Conservation (phyloP, 2,113 vertebrate species). For the Nyctereutes procyonoides region DNA sequence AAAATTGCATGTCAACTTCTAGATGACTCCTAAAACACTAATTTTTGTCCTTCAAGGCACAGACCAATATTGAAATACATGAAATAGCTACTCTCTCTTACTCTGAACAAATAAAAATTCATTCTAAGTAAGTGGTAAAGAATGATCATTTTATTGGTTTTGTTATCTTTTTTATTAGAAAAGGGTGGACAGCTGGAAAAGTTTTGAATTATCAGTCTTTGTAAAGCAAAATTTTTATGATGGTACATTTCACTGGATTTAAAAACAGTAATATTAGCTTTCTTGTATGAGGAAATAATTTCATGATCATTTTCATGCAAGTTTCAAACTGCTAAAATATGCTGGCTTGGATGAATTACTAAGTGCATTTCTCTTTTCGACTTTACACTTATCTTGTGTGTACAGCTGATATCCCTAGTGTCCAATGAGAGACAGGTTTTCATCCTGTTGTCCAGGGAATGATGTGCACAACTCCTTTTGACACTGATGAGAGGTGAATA, state of each 20-base stretch:
- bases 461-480: conserved; percentile 62
- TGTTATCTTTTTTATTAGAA: conserved; percentile 45
- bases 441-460: conserved; percentile 63
- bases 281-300: conserved; percentile 24
- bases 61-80: neutral
- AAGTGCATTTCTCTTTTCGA: conserved; percentile 65
- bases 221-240: conserved; percentile 21
- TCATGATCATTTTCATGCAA: conserved; percentile 41
- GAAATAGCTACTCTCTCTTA: conserved; percentile 26
- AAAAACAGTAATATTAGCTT: conserved; percentile 32
- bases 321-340: conserved; percentile 48
- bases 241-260: neutral
- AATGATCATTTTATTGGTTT: conserved; percentile 69
- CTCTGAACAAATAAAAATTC: conserved; percentile 53
- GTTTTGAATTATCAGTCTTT: conserved; percentile 40
- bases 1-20: neutral
- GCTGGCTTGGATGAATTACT: conserved; percentile 36
- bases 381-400: conserved; percentile 72
- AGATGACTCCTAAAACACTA: neutral
- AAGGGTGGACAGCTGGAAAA: conserved; percentile 5
- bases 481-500: conserved; percentile 68
- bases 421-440: conserved; percentile 69
- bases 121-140: conserved; percentile 51
- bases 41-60: neutral
- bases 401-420: conserved; percentile 70